Percentiles rank a stretch among this genome's conserved stretches.
Evolutionary conservation across 2,113 vertebrate species (phyloP).

Genomic region (Hemibagrus wyckioides): DNA sequence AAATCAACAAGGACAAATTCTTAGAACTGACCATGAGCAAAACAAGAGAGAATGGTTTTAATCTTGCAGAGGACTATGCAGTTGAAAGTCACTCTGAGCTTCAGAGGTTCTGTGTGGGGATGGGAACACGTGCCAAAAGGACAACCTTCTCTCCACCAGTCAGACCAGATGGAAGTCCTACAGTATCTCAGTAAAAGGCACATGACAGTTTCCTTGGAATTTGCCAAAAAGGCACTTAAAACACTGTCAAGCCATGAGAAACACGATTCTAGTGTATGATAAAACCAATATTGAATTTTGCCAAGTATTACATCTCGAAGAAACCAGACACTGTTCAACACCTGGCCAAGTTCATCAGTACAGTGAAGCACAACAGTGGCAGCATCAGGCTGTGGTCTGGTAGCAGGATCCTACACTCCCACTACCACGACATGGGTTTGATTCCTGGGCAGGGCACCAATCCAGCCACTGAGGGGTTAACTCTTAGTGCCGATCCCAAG

Average conservation of each 20-base stretch:
- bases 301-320: neutral
- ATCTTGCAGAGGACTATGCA: neutral
- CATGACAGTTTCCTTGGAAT: neutral
- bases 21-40: neutral
- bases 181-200: neutral
- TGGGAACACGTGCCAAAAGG: neutral
- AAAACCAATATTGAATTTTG: neutral
- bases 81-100: neutral
- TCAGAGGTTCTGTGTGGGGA: neutral
- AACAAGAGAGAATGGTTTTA: neutral
- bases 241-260: neutral
- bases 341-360: neutral
- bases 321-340: neutral
- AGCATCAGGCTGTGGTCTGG: neutral
- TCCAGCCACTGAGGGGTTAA: too few species aligned
- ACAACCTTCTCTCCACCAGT: neutral
- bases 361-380: neutral
- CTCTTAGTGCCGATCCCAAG: too few species aligned
- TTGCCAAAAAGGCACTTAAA: constrained; percentile 7
- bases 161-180: neutral
- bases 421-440: too few species aligned
- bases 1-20: neutral
- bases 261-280: neutral
- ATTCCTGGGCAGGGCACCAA: too few species aligned
- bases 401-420: too few species aligned